Base-by-base conservation (phyloP, 2,888 invertebrate species). In the Drosophila bunnanda region DNA sequence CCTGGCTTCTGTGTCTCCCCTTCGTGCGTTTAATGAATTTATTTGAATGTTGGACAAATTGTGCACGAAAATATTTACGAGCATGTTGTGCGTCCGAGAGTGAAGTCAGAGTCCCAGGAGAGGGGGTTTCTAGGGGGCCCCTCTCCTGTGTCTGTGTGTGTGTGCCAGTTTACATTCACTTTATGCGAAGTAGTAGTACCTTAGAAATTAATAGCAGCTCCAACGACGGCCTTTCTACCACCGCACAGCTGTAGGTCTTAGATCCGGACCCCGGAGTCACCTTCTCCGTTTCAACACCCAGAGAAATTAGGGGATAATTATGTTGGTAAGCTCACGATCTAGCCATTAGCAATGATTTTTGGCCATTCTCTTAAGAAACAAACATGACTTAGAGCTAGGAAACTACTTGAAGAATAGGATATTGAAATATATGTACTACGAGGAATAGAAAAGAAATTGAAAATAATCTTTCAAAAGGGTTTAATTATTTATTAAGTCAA, bases 11-110 rank as follows among this genome's bases (percentile, higher is more conserved):
- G 59, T 48, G 46, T 70, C 69, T 61, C 41, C 41, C 48, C 64
- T 50, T 50, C 65, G 41, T 50, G 81, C 87, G 57, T 70, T 88
- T 85, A 89, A 89, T 86, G 88, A 89, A 89, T 86, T 86, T 86
- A 86, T 86, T 88, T 89, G 86, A 85, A 86, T 86, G 88, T 85
- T 89, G 88, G 85, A 86, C 85, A 86, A 86, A 89, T 86, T 86
- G 85, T 88, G 82, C 89, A 88, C 86, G 89, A 86, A 88, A 85
- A 82, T 75, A 85, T 85, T 85, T 85, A 85, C 82, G 89, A 89
- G 72, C 82, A 76, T 82, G 74, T 68, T 75, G 75, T 59, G 39
- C 62, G 43, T 46, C 36, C 53, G 13, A n/a, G 38, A 46, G 65
- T 39, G 22, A 34, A 34, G 46, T 46, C 12, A n/a, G n/a, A 46